Evolutionary conservation across 2,797 vertebrate species (phyloP).

Genomic region (Iguana delicatissima): DNA sequence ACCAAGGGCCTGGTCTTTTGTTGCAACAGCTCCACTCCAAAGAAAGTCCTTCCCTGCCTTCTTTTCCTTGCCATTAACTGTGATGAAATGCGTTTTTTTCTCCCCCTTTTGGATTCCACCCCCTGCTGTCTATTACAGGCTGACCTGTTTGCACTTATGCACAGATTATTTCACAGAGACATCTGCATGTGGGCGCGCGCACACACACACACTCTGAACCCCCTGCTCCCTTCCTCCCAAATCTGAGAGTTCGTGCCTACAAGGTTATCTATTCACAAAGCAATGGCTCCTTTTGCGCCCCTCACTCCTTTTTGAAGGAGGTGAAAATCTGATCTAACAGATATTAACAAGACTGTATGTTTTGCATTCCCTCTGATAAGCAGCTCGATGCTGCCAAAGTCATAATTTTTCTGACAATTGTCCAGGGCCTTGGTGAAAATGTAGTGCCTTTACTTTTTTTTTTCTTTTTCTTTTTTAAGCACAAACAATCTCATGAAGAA

Average conservation of each 20-base stretch:
- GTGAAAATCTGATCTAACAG: constrained; percentile 78
- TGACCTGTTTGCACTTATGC: constrained; percentile 81
- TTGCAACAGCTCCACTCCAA: constrained; percentile 81
- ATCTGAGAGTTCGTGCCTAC: constrained; percentile 79
- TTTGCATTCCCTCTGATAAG: constrained; percentile 81
- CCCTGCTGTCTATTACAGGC: constrained; percentile 78
- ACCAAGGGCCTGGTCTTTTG: constrained; percentile 80
- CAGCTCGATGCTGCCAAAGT: constrained; percentile 69
- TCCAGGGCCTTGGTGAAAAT: constrained; percentile 77
- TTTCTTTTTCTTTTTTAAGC: constrained; percentile 62
- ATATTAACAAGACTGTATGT: constrained; percentile 77
- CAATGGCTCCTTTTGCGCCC: constrained; percentile 69
- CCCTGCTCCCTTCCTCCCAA: constrained; percentile 73
- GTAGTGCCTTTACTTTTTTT: constrained; percentile 69
- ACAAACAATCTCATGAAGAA: not conserved
- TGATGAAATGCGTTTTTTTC: constrained; percentile 84
- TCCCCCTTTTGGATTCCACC: constrained; percentile 82
- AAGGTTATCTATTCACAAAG: constrained; percentile 83
- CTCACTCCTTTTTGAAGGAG: constrained; percentile 43
- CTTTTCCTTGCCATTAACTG: constrained; percentile 88
- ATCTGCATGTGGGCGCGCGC: constrained; percentile 30
- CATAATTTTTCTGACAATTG: constrained; percentile 81
- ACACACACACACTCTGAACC: no score
- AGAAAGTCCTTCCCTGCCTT: constrained; percentile 84
- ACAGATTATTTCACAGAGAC: constrained; percentile 81